Base-by-base conservation (phyloP, 2,888 invertebrate species). In the Plebejus argus region DNA sequence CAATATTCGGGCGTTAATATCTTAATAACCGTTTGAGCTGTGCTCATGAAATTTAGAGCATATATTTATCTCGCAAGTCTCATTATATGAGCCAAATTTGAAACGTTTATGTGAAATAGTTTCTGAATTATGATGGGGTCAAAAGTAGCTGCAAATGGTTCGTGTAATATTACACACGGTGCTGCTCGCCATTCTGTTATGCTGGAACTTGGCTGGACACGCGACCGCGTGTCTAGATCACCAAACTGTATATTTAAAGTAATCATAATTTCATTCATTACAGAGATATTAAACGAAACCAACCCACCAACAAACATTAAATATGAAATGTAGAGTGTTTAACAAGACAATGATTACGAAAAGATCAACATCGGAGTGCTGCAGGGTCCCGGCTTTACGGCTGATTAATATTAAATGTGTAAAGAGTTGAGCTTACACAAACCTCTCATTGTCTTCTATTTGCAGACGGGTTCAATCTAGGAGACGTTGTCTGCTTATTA, bases 371-470 rank as follows among this genome's bases (percentile, higher is more conserved):
- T 83, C 83, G 79, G 79, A 82, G 83, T 70, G 80, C 86, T 86
- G 78, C 84, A 81, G 84, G 84, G 83, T 84, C 82, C 83, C 88
- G 86, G 89, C 89, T 90, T 91, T 90, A 91, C 86, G 85, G 84
- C 86, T 85, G 82, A 86, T 90, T 89, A 90, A 93, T 91, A 92
- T 93, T 92, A 89, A 92, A 88, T 89, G 89, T 89, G 87, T 87
- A 93, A 93, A 91, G 93, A 93, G 93, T 92, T 92, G 83, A 82
- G 80, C 76, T 79, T 77, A 80, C 77, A 79, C 82, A 82, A 83
- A 82, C 85, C 84, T 83, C 85, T 84, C 78, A 82, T 87, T 89
- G 86, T 89, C 90, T 88, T 82, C 83, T 83, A 84, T 83, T 83
- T 81, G 76, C 78, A 79, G 78, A 70, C 70, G 58, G 58, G 70